Evolutionary conservation across 2,113 vertebrate species (phyloP).

Genomic region (Urocolius indicus): DNA sequence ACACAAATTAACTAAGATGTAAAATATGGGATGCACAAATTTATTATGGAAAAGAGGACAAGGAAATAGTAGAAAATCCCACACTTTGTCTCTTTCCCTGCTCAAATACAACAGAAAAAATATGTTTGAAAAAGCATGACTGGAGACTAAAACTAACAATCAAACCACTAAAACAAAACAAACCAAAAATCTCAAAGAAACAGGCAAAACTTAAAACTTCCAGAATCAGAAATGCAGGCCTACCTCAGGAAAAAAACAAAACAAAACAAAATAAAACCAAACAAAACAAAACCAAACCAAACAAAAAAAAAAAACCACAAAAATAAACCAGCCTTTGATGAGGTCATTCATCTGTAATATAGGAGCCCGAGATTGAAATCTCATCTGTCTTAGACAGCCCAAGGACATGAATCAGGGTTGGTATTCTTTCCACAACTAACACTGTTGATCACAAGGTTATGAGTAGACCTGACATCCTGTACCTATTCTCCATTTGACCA

Average conservation of each 20-base stretch:
- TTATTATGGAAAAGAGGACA: neutral
- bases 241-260: neutral
- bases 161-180: fast-evolving
- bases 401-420: neutral
- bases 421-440: neutral
- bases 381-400: neutral
- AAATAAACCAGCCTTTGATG: neutral
- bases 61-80: neutral
- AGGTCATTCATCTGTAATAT: neutral
- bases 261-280: neutral
- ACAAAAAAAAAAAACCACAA: neutral
- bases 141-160: neutral
- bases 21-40: neutral
- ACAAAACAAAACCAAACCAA: no score
- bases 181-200: fast-evolving
- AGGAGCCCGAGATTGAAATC: neutral
- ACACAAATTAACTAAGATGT: neutral
- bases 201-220: neutral
- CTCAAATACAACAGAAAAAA: neutral
- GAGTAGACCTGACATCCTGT: neutral
- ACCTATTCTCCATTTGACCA: neutral
- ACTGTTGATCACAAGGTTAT: neutral
- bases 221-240: neutral
- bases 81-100: neutral
- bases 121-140: neutral